phyloP scores from a whole-genome alignment of 2,797 vertebrate species.

The Pangasius djambal region DNA sequence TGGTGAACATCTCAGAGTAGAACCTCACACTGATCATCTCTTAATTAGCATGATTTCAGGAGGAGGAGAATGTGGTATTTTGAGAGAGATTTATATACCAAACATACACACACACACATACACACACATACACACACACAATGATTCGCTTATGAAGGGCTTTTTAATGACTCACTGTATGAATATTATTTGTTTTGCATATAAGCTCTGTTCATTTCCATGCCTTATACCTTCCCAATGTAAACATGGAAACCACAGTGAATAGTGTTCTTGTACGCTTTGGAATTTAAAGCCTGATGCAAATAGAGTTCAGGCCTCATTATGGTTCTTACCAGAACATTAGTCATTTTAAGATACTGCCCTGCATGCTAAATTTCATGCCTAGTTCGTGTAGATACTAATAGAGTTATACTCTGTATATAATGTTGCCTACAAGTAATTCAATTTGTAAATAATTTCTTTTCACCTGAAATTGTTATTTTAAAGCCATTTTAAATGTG shows the following conservation, averaged over 20 bases:
- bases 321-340: not conserved
- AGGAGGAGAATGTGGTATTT: too few species aligned
- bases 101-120: too few species aligned
- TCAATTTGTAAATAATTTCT: too few species aligned
- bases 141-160: not conserved
- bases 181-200: not conserved
- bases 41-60: not conserved
- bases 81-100: too few species aligned
- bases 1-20: too few species aligned
- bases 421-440: too few species aligned
- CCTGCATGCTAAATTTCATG: not conserved
- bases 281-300: not conserved
- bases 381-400: too few species aligned
- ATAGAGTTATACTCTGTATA: too few species aligned
- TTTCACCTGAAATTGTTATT: not conserved
- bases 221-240: not conserved
- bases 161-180: not conserved
- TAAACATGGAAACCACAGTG: not conserved
- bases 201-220: not conserved
- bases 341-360: not conserved
- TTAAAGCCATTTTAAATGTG: not conserved
- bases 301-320: not conserved
- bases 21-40: not conserved
- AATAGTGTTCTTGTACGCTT: not conserved
- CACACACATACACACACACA: too few species aligned